Conservation (phyloP, 2,888 invertebrate genomes). For the Acrobasis suavella region DNA sequence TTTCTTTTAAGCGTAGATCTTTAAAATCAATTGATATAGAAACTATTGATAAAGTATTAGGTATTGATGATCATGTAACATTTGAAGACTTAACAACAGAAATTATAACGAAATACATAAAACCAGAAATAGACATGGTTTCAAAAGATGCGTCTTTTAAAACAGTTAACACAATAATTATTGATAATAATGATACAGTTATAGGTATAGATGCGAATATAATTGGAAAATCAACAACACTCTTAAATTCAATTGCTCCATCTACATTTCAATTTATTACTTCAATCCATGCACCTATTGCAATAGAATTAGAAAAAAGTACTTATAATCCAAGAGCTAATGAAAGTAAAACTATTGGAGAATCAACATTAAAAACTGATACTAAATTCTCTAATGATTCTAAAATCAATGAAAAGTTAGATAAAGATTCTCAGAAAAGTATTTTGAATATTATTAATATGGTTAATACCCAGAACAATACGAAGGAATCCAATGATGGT, state of each 20-base stretch:
- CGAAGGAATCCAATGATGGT: not conserved
- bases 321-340: not conserved
- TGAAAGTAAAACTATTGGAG: not conserved
- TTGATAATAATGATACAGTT: not conserved
- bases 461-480: slow-evolving; percentile 19
- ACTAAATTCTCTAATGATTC: slow-evolving; percentile 11
- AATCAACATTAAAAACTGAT: slow-evolving; percentile 4
- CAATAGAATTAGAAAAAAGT: no score
- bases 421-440: not conserved
- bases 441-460: not conserved
- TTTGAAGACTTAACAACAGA: not conserved
- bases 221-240: not conserved
- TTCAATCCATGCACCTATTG: no score
- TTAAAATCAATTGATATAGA: slow-evolving; percentile 33
- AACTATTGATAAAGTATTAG: slow-evolving; percentile 8
- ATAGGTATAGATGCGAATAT: not conserved
- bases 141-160: no score
- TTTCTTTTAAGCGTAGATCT: slow-evolving; percentile 31
- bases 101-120: not conserved
- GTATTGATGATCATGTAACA: slow-evolving; percentile 1
- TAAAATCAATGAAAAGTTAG: not conserved
- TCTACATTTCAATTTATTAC: no score
- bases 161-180: no score
- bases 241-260: not conserved
- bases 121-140: no score